Evolutionary conservation across 2,113 vertebrate genomes (phyloP), one percentile per base, ranked within the genome.

Genomic region (Kryptolebias marmoratus): DNA sequence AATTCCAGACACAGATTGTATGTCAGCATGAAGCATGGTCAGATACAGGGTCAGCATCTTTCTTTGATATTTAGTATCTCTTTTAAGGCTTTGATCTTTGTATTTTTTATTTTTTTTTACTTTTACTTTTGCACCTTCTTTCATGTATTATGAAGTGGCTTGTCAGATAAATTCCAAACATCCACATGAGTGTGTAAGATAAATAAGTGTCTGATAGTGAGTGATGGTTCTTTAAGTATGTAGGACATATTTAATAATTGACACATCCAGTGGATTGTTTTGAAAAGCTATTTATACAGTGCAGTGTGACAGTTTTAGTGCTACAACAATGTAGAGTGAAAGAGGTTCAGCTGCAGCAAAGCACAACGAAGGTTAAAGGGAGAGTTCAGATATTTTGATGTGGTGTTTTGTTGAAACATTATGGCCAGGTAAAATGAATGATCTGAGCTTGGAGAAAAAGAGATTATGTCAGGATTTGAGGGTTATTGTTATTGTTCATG

Each of bases 91-190:
- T 73, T 79, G 49, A 82, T 81, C 70, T 54, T 50, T 28, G 62
- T 28, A 0, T 68, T 72, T 22, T 12, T 71, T 73, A 27, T 45
- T 61, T 45, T 44, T n/a, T 11, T 22, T 22, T 22, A 22, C 22
- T 22, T 22, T 65, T 31, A 58, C 60, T 55, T 70, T 68, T 53
- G 31, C 22, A 52, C 50, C 48, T 56, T 68, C 59, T 68, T 55
- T 82, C 53, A 75, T 80, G 76, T 59, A 68, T 82, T 80, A 84
- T 71, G 50, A 73, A 75, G 56, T 31, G 70, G 11, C 14, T 56
- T 71, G 67, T 64, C 61, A 60, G 68, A 75, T 75, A 71, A 71
- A 69, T 66, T 62, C 55, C 71, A 76, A 64, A 76, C 73, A 80
- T 36, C 13, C 42, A 18, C 45, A 64, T n/a, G 42, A 48, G 68